phyloP scores from a whole-genome alignment of 2,113 vertebrate species.

The Sebastes schlegelii region DNA sequence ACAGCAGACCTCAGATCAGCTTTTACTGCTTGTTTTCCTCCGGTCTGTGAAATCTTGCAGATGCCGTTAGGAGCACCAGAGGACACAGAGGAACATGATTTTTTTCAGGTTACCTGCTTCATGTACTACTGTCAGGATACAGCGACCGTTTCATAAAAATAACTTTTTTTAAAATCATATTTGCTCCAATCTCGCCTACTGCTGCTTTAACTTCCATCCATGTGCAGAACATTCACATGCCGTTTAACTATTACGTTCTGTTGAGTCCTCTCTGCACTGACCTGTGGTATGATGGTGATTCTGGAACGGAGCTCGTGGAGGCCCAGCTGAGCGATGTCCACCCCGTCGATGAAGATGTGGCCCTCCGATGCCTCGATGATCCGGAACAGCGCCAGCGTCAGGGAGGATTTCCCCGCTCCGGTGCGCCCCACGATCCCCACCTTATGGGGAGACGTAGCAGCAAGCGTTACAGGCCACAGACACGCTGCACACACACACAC shows the following conservation, averaged over 20 bases:
- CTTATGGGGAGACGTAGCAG: conserved; percentile 67
- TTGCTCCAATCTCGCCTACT: too few species aligned
- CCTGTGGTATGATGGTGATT: conserved; percentile 98
- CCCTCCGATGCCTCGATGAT: conserved; percentile 93
- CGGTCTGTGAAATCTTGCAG: too few species aligned
- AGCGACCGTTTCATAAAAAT: too few species aligned
- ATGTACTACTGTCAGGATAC: too few species aligned
- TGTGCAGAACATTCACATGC: neutral
- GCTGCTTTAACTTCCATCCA: neutral
- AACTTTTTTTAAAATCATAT: too few species aligned
- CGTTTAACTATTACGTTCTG: neutral
- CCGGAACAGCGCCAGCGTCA: conserved; percentile 94
- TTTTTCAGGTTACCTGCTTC: too few species aligned
- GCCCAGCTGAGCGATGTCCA: conserved; percentile 91
- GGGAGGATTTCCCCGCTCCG: conserved; percentile 95
- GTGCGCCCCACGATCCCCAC: conserved; percentile 97
- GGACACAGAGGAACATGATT: too few species aligned
- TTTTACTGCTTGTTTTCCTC: too few species aligned
- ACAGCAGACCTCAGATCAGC: too few species aligned
- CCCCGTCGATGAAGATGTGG: conserved; percentile 90
- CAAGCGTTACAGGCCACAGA: neutral
- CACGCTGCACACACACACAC: neutral
- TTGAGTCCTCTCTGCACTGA: conserved; percentile 45
- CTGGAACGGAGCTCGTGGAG: conserved; percentile 93
- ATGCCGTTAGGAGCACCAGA: too few species aligned